Conservation (phyloP, 1,140 invertebrate species). For the Caenorhabditis latens region DNA sequence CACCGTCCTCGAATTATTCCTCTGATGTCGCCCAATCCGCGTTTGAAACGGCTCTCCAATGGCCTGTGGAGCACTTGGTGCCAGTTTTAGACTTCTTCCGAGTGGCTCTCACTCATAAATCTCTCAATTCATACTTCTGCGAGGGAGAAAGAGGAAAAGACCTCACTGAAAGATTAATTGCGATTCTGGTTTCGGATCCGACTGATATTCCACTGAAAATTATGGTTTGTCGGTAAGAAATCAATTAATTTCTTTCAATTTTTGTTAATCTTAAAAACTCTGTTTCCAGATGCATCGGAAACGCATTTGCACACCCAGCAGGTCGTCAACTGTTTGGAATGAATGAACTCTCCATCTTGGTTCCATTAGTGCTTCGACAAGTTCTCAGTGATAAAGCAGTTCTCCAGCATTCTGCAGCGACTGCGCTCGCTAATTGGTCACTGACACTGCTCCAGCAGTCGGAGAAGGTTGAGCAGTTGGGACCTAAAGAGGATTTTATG, state of each 20-base stretch:
- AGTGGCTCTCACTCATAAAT: slow-evolving; percentile 68
- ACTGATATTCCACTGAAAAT: neutral
- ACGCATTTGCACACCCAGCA: slow-evolving; percentile 67
- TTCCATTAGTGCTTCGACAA: slow-evolving; percentile 58
- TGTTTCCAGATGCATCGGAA: slow-evolving; percentile 70
- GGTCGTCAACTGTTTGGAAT: slow-evolving; percentile 67
- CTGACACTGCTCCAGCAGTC: slow-evolving; percentile 65
- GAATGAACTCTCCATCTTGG: slow-evolving; percentile 42
- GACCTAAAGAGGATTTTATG: slow-evolving; percentile 72
- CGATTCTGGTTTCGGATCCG: slow-evolving; percentile 67
- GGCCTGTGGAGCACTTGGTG: slow-evolving; percentile 68
- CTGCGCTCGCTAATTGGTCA: slow-evolving; percentile 69
- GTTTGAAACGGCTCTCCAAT: slow-evolving; percentile 60
- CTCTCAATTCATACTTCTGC: slow-evolving; percentile 71
- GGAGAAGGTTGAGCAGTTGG: slow-evolving; percentile 70
- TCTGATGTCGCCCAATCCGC: slow-evolving; percentile 10
- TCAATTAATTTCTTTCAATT: neutral
- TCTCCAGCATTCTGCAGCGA: slow-evolving; percentile 69
- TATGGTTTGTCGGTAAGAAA: slow-evolving; percentile 21
- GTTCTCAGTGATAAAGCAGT: neutral
- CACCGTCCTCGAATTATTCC: slow-evolving; percentile 28
- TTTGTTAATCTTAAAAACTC: neutral
- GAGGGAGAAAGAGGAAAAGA: slow-evolving; percentile 48
- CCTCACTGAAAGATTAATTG: slow-evolving; percentile 55
- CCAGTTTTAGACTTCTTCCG: slow-evolving; percentile 72